phyloP scores from a whole-genome alignment of 2,888 invertebrate species.

The Drosophila neutralis region DNA sequence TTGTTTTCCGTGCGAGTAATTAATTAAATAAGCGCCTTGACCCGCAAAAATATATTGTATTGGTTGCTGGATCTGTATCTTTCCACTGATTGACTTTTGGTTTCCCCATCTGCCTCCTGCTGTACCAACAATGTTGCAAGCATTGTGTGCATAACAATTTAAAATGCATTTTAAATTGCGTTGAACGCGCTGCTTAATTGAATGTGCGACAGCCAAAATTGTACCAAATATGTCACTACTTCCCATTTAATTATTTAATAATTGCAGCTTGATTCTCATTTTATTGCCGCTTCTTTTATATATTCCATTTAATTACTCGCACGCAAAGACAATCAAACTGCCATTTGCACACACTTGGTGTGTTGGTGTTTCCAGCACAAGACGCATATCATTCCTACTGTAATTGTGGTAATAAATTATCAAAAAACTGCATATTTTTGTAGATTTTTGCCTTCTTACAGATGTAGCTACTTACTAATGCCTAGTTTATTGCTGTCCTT shows the following conservation, averaged over 20 bases:
- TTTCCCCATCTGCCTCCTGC: constrained; percentile 33
- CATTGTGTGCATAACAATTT: constrained; percentile 38
- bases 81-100: constrained; percentile 75
- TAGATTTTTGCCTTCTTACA: background rate
- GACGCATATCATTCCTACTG: too few relatives aligned
- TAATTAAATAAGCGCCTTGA: constrained; percentile 79
- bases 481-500: constrained; percentile 33
- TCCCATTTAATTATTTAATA: constrained; percentile 34
- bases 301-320: background rate
- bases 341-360: background rate
- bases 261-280: constrained; percentile 6
- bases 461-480: background rate
- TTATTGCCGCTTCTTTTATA: background rate
- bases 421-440: background rate
- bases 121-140: constrained; percentile 58
- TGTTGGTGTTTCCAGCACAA: background rate
- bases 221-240: constrained; percentile 31
- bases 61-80: constrained; percentile 50
- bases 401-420: background rate
- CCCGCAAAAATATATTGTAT: constrained; percentile 72
- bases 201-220: constrained; percentile 13
- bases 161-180: constrained; percentile 41
- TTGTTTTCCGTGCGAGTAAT: constrained; percentile 66
- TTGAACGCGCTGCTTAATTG: constrained; percentile 29
- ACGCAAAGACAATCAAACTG: background rate